Percentiles rank a stretch among this genome's conserved stretches.
phyloP scores from a whole-genome alignment of 2,113 vertebrate genomes.

The Paramisgurnus dabryanus region DNA sequence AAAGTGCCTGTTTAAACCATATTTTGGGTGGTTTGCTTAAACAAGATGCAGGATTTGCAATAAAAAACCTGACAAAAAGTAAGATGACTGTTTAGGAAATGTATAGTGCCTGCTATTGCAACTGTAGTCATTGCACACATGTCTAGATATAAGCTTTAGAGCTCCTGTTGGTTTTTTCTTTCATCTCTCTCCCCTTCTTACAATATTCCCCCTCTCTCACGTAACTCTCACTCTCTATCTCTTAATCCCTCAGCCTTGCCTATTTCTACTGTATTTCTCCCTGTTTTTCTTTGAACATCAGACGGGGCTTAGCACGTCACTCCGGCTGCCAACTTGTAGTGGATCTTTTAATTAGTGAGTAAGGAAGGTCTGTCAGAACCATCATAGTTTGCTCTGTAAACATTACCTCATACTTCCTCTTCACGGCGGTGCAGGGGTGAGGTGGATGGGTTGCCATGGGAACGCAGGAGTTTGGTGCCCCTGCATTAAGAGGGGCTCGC shows the following conservation, averaged over 20 bases:
- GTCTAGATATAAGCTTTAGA: constrained; percentile 15
- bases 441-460: constrained; percentile 72
- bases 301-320: constrained; percentile 50
- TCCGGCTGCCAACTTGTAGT: constrained; percentile 45
- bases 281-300: constrained; percentile 54
- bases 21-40: too few relatives aligned
- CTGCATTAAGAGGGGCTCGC: constrained; percentile 68
- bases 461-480: constrained; percentile 65
- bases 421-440: constrained; percentile 34
- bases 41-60: too few relatives aligned
- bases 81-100: background rate
- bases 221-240: constrained; percentile 41
- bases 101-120: too few relatives aligned
- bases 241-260: constrained; percentile 44
- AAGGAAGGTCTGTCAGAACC: constrained; percentile 47
- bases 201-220: background rate
- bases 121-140: constrained; percentile 14
- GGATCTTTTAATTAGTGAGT: constrained; percentile 56
- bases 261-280: constrained; percentile 55
- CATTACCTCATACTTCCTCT: constrained; percentile 58
- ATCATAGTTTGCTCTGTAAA: constrained; percentile 57
- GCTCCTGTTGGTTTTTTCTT: constrained; percentile 8
- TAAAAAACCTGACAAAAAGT: background rate
- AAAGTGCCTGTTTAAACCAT: too few relatives aligned
- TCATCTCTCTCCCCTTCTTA: constrained; percentile 19